phyloP scores from a whole-genome alignment of 2,888 invertebrate species.

The Nymphalis polychloros region DNA sequence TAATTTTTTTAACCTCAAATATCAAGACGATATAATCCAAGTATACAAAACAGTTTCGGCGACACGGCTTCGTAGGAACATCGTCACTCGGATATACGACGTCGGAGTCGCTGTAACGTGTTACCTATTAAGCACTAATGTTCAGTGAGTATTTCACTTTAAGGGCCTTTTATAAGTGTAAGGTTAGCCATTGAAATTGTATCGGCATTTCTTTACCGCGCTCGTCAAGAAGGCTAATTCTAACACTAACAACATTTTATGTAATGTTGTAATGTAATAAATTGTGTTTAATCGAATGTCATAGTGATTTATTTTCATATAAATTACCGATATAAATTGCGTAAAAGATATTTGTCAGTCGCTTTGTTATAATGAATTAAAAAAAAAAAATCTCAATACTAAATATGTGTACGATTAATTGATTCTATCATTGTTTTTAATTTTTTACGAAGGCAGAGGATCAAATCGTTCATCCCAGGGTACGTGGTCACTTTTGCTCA shows the following conservation, averaged over 20 bases:
- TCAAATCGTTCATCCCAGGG: too few species aligned
- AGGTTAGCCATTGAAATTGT: slow-evolving; percentile 30
- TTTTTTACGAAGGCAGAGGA: too few species aligned
- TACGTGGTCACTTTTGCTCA: too few species aligned
- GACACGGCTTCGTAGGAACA: slow-evolving; percentile 64
- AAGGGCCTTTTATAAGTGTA: slow-evolving; percentile 46
- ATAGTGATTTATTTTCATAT: neutral
- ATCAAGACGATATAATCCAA: slow-evolving; percentile 45
- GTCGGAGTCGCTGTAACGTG: slow-evolving; percentile 55
- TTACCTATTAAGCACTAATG: slow-evolving; percentile 65
- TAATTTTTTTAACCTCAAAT: neutral
- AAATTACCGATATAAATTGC: too few species aligned
- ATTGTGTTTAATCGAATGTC: slow-evolving; percentile 2
- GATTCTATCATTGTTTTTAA: too few species aligned
- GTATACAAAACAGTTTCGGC: slow-evolving; percentile 53
- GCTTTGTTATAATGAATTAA: too few species aligned
- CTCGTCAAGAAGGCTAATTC: slow-evolving; percentile 19
- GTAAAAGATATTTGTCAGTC: too few species aligned
- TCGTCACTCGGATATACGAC: slow-evolving; percentile 65
- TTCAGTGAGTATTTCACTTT: slow-evolving; percentile 63
- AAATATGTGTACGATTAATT: too few species aligned
- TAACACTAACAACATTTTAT: slow-evolving; percentile 1
- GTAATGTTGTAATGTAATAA: neutral
- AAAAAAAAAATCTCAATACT: too few species aligned
- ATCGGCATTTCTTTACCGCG: slow-evolving; percentile 20